Evolutionary conservation across 2,113 vertebrate genomes (phyloP).

Genomic region (Herpailurus yagouaroundi): DNA sequence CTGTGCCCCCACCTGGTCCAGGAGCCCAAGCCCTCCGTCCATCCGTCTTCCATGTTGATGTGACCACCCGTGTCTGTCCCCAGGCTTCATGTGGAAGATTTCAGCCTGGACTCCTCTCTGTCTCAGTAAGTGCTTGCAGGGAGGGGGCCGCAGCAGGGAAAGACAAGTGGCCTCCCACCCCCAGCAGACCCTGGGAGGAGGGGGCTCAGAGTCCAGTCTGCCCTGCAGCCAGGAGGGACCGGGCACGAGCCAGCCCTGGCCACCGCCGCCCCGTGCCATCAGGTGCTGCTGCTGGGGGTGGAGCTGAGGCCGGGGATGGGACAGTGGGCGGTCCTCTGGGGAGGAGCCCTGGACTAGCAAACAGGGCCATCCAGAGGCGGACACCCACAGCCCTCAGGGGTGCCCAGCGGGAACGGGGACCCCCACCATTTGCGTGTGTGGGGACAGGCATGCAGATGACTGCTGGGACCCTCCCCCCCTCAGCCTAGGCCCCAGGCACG

Average conservation of each 20-base stretch:
- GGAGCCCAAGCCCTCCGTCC: background rate
- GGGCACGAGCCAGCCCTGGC: rapidly evolving
- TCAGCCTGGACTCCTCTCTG: conserved; percentile 95
- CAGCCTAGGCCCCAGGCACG: background rate
- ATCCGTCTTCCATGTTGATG: background rate
- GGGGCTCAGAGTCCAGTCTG: rapidly evolving
- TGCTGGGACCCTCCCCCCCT: background rate
- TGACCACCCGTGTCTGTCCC: conserved; percentile 69
- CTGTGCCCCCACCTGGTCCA: background rate
- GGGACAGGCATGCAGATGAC: background rate
- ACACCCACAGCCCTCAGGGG: background rate
- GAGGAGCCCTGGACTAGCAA: background rate
- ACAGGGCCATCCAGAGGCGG: background rate
- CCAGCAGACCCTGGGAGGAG: background rate
- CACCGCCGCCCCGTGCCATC: background rate
- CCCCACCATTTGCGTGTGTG: rapidly evolving
- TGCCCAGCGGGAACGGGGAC: rapidly evolving
- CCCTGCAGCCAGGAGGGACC: background rate
- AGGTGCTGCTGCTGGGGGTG: background rate
- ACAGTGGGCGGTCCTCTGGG: rapidly evolving
- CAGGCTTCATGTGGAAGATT: conserved; percentile 90
- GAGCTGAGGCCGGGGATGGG: background rate
- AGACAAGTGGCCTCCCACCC: too few species aligned
- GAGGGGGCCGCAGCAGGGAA: background rate
- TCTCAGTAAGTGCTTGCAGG: conserved; percentile 87